Percentiles rank a stretch among this genome's conserved stretches.
Conservation (phyloP, 2,888 invertebrate genomes). For the Chironomus tentans region DNA sequence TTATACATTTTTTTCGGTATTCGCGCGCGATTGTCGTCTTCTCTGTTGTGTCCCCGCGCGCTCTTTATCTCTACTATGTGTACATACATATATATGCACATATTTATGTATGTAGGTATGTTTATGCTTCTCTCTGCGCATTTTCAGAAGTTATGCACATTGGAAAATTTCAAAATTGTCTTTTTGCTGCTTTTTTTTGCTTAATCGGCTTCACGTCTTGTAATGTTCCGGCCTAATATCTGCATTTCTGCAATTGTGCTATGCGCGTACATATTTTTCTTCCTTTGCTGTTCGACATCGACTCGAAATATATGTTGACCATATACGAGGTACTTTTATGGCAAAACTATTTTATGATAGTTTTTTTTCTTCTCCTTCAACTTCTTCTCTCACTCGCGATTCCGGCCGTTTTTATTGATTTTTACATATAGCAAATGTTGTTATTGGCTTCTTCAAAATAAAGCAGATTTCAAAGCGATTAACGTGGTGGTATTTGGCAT, state of each 20-base stretch:
- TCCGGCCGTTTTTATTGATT: not conserved
- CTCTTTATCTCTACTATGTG: slow-evolving; percentile 11
- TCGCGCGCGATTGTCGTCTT: slow-evolving; percentile 21
- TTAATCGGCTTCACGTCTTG: not conserved
- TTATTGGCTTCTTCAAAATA: not conserved
- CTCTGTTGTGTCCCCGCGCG: slow-evolving; percentile 7
- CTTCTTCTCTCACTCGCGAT: not conserved
- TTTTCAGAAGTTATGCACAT: slow-evolving; percentile 25
- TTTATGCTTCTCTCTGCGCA: not conserved
- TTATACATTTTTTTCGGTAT: slow-evolving; percentile 18
- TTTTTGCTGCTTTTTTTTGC: not conserved
- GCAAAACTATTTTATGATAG: slow-evolving; percentile 23
- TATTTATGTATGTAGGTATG: not conserved
- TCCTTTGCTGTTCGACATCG: not conserved
- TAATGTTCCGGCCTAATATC: not conserved
- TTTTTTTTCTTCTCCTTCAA: not conserved
- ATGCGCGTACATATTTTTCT: not conserved
- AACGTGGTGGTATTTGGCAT: not conserved
- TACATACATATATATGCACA: not conserved
- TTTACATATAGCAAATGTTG: not conserved
- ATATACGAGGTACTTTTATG: slow-evolving; percentile 3
- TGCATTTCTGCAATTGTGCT: not conserved
- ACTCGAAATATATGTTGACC: not conserved
- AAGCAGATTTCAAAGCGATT: not conserved
- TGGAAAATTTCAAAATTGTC: slow-evolving; percentile 22